Base-by-base conservation (phyloP, 2,888 invertebrate species). In the Agrenia bidenticulata region DNA sequence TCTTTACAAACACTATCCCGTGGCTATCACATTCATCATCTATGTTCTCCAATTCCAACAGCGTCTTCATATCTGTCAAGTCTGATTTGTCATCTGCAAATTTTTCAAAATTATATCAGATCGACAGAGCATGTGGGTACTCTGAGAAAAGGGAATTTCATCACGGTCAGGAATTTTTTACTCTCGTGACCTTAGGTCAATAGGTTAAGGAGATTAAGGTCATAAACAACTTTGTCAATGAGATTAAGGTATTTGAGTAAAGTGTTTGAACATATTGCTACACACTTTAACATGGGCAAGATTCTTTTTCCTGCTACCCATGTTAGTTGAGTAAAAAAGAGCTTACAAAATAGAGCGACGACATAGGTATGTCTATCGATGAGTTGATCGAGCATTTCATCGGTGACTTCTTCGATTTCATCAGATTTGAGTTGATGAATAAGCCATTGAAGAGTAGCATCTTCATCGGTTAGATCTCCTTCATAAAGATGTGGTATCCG, bases 21-120 rank as follows among this genome's bases (percentile, higher is more conserved):
- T 94, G 91, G 78, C 90, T 89, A 80, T 94, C 94, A 81, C 92
- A 92, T 79, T 94, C 94, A 78, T 94, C 94, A 78, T 94, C 94
- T 77, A 94, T 94, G 79, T 92, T 93, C 81, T 94, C 94, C 77
- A 94, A 81, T 80, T 92, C 93, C 60, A 83, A 81, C 70, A 94
- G 83, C 65, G 32, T 32, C 11, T 32, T 32, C 11, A 32, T 4
- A 11, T 32, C 32, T 11, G 32, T 7, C 82, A 92, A 92, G 79
- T 93, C 92, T 77, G 91, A 89, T 81, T 89, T 92, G 81, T 93
- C 92, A 83, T 94, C 93, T 32, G 11, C 32, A 32, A 32, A 32
- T 32, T 32, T 32, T 32, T 32, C 11, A n/a, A n/a, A n/a, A n/a
- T n/a, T n/a, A n/a, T n/a, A n/a, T n/a, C n/a, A n/a, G n/a, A n/a